Percentiles rank a stretch among this genome's conserved stretches.
Conservation (phyloP, 1,140 invertebrate genomes). For the Gonatopus flavifemur region DNA sequence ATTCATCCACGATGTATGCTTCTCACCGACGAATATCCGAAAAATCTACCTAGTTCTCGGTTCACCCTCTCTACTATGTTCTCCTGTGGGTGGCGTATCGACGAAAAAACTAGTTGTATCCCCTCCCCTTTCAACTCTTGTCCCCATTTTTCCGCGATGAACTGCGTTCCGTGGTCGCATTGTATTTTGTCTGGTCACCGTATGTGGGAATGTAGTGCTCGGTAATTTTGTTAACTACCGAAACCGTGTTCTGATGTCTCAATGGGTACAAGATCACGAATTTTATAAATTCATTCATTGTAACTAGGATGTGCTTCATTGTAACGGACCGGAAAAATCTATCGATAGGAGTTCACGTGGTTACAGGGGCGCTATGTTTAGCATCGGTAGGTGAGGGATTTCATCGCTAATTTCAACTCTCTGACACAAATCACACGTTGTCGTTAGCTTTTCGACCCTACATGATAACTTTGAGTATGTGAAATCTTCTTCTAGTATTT, state of each 20-base stretch:
- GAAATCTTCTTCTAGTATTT: constrained; percentile 28
- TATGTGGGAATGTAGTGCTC: too few relatives aligned
- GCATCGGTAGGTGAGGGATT: not conserved
- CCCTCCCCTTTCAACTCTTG: too few relatives aligned
- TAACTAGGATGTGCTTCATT: constrained; percentile 5
- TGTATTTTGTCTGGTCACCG: too few relatives aligned
- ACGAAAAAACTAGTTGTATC: too few relatives aligned
- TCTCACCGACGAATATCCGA: too few relatives aligned
- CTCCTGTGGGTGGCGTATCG: too few relatives aligned
- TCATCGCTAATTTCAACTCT: constrained; percentile 1
- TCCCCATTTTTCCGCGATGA: too few relatives aligned
- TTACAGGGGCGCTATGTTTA: not conserved
- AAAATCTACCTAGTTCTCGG: too few relatives aligned
- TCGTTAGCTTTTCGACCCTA: constrained; percentile 15
- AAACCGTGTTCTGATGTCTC: not conserved
- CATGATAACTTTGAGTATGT: constrained; percentile 23
- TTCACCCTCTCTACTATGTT: too few relatives aligned
- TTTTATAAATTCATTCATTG: constrained; percentile 12
- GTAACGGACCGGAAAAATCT: constrained; percentile 17
- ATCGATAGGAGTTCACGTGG: not conserved
- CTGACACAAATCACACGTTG: constrained; percentile 12
- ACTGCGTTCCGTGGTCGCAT: too few relatives aligned
- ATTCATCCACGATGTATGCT: too few relatives aligned
- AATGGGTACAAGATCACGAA: constrained; percentile 5
- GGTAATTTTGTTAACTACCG: not conserved